Base-by-base conservation (phyloP, 2,888 invertebrate genomes). In the Chalcis sispes region DNA sequence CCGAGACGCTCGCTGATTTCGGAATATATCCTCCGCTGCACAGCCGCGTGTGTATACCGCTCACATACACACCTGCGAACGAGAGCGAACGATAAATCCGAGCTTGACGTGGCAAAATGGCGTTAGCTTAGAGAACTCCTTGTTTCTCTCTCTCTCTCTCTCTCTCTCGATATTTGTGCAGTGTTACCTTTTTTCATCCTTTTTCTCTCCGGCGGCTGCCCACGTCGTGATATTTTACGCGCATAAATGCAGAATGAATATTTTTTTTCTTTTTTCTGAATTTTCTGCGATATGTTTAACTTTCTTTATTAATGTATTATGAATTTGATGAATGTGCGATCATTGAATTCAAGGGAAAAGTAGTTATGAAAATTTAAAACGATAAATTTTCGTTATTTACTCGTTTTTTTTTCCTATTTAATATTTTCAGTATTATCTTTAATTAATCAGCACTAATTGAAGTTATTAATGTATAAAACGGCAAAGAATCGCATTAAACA, bases 51-150 rank as follows among this genome's bases (percentile, higher is more conserved):
- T n/a, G 7, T 4, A 23, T 15, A 36, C 5, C 36, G 40, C 52
- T 18, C n/a, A 40, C 56, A 13, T 8, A 40, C 58, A 18, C 46
- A 48, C 25, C 58, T 67, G 40, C 46, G 29, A 67, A 46, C 32
- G 56, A 67, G 46, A 56, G 46, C 59, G 18, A 29, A 13, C 59
- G 48, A 69, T 59, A 69, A 59, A 69, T 69, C 23, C 50, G 36
- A 32, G 42, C 27, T 25, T 29, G 27, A 48, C 59, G 50, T n/a
- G 46, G 50, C 48, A 20, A 58, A 58, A 50, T 46, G 50, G 13
- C 67, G 20, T 36, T 20, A n/a, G n/a, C n/a, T n/a, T n/a, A n/a
- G n/a, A n/a, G 13, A 32, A 48, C 10, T n/a, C n/a, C n/a, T n/a
- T n/a, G 1, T 29, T 32, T 50, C 4, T 64, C 2, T 64, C 23